Conservation (phyloP, 2,888 invertebrate species). For the Geotrupes spiniger region DNA sequence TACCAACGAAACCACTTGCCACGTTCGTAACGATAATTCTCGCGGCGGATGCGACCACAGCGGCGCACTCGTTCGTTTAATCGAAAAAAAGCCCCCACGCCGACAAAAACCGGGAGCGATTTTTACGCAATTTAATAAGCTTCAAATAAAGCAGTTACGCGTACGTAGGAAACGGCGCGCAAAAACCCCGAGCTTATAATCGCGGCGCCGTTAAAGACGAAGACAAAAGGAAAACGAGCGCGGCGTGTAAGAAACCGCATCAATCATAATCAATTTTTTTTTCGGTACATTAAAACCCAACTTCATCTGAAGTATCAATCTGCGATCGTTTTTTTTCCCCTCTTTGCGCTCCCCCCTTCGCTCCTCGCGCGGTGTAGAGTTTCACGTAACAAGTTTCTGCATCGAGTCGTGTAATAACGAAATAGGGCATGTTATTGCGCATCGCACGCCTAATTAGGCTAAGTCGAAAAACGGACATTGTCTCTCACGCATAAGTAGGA, state of each 20-base stretch:
- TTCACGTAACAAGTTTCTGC: constrained; percentile 14
- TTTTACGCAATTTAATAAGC: no score
- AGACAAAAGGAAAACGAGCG: background rate
- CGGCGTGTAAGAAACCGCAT: background rate
- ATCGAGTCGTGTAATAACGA: constrained; percentile 18
- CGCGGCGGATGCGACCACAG: no score
- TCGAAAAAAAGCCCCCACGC: no score
- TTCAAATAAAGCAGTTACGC: no score
- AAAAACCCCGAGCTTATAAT: background rate
- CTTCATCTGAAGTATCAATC: background rate
- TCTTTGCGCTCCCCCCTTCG: background rate
- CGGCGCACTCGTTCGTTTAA: no score
- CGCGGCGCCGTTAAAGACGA: no score
- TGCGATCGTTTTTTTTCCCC: no score
- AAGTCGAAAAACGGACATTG: constrained; percentile 21
- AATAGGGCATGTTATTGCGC: constrained; percentile 31
- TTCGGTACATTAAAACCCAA: constrained; percentile 1
- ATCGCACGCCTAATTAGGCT: constrained; percentile 25
- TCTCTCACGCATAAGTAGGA: constrained; percentile 21
- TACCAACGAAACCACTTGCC: no score
- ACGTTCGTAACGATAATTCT: no score
- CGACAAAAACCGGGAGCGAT: no score
- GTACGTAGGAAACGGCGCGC: no score
- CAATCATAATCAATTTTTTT: constrained; percentile 7
- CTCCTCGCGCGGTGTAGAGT: constrained; percentile 7